phyloP scores from a whole-genome alignment of 2,888 invertebrate genomes.

The Drosophila sordidula region DNA sequence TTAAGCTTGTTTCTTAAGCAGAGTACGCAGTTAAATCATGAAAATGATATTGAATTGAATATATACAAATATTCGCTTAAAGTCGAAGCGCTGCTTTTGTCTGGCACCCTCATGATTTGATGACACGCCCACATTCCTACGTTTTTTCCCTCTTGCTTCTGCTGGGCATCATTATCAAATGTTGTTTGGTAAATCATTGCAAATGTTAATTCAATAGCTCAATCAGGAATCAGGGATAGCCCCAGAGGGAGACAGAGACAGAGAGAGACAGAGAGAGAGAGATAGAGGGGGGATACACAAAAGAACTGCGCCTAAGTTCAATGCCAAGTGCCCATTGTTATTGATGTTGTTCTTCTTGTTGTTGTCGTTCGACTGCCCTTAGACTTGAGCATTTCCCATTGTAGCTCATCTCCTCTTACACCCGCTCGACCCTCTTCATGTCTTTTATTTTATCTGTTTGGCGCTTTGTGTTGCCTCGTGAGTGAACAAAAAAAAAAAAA shows the following conservation, averaged over 20 bases:
- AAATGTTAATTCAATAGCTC: constrained; percentile 78
- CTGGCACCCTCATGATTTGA: constrained; percentile 26
- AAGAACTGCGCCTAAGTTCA: constrained; percentile 69
- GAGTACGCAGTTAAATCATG: too few relatives aligned
- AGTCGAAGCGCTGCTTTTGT: constrained; percentile 18
- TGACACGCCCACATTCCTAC: constrained; percentile 47
- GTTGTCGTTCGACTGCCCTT: constrained; percentile 48
- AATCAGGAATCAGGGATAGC: constrained; percentile 57
- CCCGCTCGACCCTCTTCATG: constrained; percentile 8
- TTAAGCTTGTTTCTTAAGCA: too few relatives aligned
- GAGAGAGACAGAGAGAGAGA: neutral
- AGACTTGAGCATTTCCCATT: constrained; percentile 56
- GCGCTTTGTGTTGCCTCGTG: constrained; percentile 53
- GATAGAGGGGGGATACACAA: constrained; percentile 12
- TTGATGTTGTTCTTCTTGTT: constrained; percentile 33
- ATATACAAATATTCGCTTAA: constrained; percentile 6
- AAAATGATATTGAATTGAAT: too few relatives aligned
- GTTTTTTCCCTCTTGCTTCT: neutral
- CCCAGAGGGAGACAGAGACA: constrained; percentile 10
- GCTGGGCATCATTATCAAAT: constrained; percentile 70
- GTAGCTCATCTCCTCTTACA: constrained; percentile 19
- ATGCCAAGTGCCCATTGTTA: constrained; percentile 67
- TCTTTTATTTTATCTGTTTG: constrained; percentile 59
- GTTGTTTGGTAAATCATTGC: constrained; percentile 73
- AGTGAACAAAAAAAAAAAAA: constrained; percentile 44